These are phyloP conservation scores for Vanessa cardui DNA, from an alignment of 2,888 invertebrate species.

Conservation along the genomic window DNA sequence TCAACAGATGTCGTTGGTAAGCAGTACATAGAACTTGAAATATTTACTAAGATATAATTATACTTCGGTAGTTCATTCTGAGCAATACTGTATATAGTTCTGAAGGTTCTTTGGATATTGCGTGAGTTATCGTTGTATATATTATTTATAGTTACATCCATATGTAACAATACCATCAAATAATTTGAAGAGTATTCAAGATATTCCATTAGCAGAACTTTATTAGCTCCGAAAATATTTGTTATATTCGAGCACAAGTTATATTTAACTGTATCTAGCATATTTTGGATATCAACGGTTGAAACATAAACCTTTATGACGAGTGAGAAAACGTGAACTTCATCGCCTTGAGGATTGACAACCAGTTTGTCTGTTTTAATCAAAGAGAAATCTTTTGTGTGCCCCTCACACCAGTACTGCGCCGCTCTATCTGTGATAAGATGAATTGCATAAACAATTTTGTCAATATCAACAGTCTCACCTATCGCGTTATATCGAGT, in stretches of 20 bases:
- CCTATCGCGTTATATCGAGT: slow-evolving; percentile 26
- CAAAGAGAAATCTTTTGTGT: slow-evolving; percentile 76
- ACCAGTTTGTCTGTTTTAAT: slow-evolving; percentile 77
- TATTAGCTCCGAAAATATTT: slow-evolving; percentile 61
- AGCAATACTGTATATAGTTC: slow-evolving; percentile 49
- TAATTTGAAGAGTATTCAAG: slow-evolving; percentile 56
- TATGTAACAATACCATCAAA: slow-evolving; percentile 70
- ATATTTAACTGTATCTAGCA: slow-evolving; percentile 45
- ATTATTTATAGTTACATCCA: slow-evolving; percentile 59
- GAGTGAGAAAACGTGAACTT: slow-evolving; percentile 69
- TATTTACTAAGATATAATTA: slow-evolving; percentile 62
- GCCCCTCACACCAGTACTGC: slow-evolving; percentile 86
- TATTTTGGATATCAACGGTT: slow-evolving; percentile 48
- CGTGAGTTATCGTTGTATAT: slow-evolving; percentile 47
- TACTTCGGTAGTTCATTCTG: slow-evolving; percentile 50
- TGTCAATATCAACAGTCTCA: slow-evolving; percentile 50
- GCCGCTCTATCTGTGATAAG: slow-evolving; percentile 80
- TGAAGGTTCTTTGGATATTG: slow-evolving; percentile 53
- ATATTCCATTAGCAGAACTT: slow-evolving; percentile 81
- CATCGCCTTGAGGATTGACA: slow-evolving; percentile 68
- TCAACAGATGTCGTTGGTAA: slow-evolving; percentile 61
- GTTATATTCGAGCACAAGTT: slow-evolving; percentile 51
- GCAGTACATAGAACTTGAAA: slow-evolving; percentile 69
- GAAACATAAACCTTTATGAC: slow-evolving; percentile 54
- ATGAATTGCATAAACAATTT: slow-evolving; percentile 77